A percentile compares a stretch with the other conserved stretches of the same genome.
Conservation (phyloP, 2,797 vertebrate genomes). For the Erethizon dorsatum region DNA sequence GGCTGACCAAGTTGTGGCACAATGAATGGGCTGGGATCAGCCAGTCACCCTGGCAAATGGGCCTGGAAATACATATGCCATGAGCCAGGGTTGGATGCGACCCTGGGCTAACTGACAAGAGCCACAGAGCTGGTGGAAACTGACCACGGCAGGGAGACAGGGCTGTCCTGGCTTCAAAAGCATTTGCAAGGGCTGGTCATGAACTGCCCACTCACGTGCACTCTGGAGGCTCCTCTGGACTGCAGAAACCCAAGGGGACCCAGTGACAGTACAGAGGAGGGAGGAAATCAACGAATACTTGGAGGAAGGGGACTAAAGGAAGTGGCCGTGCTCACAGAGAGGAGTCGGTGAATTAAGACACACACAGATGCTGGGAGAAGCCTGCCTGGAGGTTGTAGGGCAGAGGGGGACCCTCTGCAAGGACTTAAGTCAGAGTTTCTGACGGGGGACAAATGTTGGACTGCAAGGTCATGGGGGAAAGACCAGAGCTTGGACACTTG, state of each 20-base stretch:
- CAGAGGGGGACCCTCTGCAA: not conserved
- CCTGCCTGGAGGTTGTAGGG: not conserved
- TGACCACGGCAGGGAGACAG: not conserved
- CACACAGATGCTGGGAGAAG: not conserved
- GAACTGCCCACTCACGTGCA: not conserved
- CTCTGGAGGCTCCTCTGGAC: not conserved
- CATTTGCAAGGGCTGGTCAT: not conserved
- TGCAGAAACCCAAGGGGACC: not conserved
- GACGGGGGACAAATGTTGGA: not conserved
- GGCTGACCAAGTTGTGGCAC: conserved; percentile 1
- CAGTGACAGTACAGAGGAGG: not conserved
- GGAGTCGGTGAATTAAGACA: not conserved
- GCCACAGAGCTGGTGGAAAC: not conserved
- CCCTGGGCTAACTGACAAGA: not conserved
- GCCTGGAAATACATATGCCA: not conserved
- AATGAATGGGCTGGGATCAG: not conserved
- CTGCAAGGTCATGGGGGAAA: not conserved
- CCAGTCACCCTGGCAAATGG: not conserved
- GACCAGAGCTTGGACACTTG: not conserved
- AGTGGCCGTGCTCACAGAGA: not conserved
- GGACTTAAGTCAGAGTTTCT: not conserved
- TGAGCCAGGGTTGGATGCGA: not conserved
- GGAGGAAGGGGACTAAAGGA: not conserved
- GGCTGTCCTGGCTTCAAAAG: not conserved
- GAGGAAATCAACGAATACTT: not conserved